A percentile compares a stretch with the other conserved stretches of the same genome.
Evolutionary conservation across 1,140 invertebrate genomes (phyloP).

Genomic region (Batillaria attramentaria): DNA sequence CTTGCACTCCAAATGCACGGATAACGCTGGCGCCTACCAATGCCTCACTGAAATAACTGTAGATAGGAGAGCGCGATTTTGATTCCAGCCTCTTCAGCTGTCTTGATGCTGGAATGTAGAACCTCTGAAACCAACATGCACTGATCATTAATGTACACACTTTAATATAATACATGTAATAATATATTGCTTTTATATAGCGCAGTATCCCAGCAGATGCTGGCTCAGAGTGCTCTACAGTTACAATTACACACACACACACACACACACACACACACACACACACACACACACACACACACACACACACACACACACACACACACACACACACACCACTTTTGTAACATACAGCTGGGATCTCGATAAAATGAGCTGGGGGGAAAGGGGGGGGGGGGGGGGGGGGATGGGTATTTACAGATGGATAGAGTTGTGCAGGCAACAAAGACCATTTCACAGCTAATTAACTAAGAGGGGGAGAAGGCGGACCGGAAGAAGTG

Average conservation of each 20-base stretch:
- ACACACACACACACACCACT: not conserved
- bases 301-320: not conserved
- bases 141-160: not conserved
- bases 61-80: constrained; percentile 73
- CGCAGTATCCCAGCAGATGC: not conserved
- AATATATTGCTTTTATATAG: not conserved
- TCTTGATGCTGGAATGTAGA: constrained; percentile 87
- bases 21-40: constrained; percentile 74
- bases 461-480: too few species aligned
- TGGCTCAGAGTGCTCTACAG: not conserved
- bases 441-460: too few species aligned
- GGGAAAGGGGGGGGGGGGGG: too few species aligned
- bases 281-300: constrained; percentile 2
- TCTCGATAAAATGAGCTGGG: too few species aligned
- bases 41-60: constrained; percentile 74
- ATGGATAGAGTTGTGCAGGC: too few species aligned
- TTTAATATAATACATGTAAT: not conserved
- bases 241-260: not conserved
- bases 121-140: constrained; percentile 77
- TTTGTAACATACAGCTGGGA: not conserved
- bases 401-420: too few species aligned
- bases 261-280: constrained; percentile 2
- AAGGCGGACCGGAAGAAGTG: too few species aligned
- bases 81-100: constrained; percentile 74
- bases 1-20: constrained; percentile 73